These are phyloP conservation scores for Gonocerus acuteangulatus DNA, from an alignment of 2,888 invertebrate species.

Conservation along the genomic window DNA sequence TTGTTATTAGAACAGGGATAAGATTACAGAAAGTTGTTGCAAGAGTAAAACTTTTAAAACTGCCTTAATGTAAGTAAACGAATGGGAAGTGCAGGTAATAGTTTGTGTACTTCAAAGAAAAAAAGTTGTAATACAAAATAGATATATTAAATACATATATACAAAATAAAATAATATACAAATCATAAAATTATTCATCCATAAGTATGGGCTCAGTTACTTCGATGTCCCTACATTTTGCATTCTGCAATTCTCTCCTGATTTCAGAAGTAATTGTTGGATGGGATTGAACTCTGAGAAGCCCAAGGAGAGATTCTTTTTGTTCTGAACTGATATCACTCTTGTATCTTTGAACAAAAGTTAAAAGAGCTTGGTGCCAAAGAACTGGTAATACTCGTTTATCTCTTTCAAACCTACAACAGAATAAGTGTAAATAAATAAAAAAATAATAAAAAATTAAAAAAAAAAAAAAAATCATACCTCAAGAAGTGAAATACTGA, in stretches of 20 bases:
- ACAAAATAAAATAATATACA: not conserved
- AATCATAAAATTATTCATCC: not conserved
- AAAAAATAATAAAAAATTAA: conserved; percentile 3
- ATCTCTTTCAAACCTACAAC: conserved; percentile 70
- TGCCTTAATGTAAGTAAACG: no score
- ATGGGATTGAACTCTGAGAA: conserved; percentile 67
- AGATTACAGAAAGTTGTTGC: no score
- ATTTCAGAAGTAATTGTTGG: conserved; percentile 73
- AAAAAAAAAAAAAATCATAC: conserved; percentile 50
- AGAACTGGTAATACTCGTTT: conserved; percentile 79
- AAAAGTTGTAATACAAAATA: no score
- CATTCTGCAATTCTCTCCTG: conserved; percentile 74
- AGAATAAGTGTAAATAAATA: no score
- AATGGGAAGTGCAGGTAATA: no score
- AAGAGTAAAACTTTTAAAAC: no score
- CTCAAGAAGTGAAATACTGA: conserved; percentile 88
- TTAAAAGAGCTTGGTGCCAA: conserved; percentile 90
- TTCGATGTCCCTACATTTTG: conserved; percentile 69
- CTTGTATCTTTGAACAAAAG: conserved; percentile 89
- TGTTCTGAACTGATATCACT: conserved; percentile 90
- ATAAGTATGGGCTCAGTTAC: not conserved
- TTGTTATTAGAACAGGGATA: no score
- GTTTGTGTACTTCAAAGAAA: no score
- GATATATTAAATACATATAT: no score
- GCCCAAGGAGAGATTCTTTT: conserved; percentile 70